Conservation (phyloP, 1,140 invertebrate species). For the Augochlora pura region DNA sequence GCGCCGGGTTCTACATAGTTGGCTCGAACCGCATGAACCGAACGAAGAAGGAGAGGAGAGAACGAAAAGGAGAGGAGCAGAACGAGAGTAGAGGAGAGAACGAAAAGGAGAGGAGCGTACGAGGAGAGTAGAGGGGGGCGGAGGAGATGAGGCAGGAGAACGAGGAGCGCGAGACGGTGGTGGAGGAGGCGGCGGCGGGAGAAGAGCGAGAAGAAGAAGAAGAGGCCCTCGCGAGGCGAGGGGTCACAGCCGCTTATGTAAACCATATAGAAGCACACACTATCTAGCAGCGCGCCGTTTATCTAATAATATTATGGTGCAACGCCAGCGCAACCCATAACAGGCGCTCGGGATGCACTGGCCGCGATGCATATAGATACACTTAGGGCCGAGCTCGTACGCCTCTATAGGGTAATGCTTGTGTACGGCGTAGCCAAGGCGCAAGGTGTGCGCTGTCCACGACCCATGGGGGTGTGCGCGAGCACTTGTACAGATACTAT, state of each 20-base stretch:
- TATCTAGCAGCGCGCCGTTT: constrained; percentile 71
- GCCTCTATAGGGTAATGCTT: constrained; percentile 18
- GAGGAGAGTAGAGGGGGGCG: too few relatives aligned
- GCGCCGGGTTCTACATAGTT: constrained; percentile 20
- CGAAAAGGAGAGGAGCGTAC: not conserved
- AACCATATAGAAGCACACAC: constrained; percentile 69
- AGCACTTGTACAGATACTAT: constrained; percentile 63
- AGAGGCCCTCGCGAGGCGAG: constrained; percentile 57
- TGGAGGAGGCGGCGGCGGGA: not conserved
- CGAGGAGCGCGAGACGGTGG: not conserved
- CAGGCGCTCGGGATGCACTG: constrained; percentile 61
- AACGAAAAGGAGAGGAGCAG: not conserved
- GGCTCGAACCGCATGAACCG: constrained; percentile 15
- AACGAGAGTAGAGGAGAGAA: not conserved
- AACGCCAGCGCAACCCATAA: constrained; percentile 63
- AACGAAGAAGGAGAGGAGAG: too few relatives aligned
- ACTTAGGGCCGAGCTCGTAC: constrained; percentile 17
- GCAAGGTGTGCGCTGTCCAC: constrained; percentile 41
- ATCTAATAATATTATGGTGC: constrained; percentile 76
- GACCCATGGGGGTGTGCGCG: constrained; percentile 53
- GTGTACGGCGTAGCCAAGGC: constrained; percentile 16
- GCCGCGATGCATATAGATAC: constrained; percentile 50
- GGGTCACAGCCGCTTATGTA: constrained; percentile 72
- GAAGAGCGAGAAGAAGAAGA: constrained; percentile 57
- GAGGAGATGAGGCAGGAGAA: not conserved